A percentile compares a stretch with the other conserved stretches of the same genome.
These are phyloP conservation scores for Paramuricea clavata DNA, from an alignment of 92 coral and sea anemone genomes.

Conservation along the genomic window DNA sequence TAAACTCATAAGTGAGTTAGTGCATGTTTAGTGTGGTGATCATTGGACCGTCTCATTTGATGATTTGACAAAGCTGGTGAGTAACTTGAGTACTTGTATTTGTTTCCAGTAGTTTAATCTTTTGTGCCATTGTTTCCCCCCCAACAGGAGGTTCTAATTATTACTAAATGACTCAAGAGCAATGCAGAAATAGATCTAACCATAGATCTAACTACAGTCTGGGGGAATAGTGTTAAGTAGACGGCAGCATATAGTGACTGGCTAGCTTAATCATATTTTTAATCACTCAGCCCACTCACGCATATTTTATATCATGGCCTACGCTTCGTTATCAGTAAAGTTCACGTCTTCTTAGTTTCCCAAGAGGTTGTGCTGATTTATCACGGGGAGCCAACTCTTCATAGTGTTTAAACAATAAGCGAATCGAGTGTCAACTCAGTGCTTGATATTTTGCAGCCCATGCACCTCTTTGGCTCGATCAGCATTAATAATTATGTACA, in stretches of 20 bases:
- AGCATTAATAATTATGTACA: background rate
- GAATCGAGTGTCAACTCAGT: background rate
- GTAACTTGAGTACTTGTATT: no score
- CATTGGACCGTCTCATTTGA: background rate
- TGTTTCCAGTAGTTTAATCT: no score
- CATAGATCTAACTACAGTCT: no score
- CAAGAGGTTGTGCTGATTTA: background rate
- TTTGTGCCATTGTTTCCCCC: background rate
- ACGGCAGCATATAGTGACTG: background rate
- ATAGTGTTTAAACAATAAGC: background rate
- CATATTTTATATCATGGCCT: background rate
- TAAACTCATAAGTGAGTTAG: background rate
- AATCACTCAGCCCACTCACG: background rate
- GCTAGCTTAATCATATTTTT: background rate
- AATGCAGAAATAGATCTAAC: no score
- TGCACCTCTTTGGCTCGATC: background rate
- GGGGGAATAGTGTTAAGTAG: no score
- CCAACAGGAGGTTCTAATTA: background rate
- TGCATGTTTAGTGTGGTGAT: no score
- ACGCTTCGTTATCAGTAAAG: background rate
- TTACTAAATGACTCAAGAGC: no score
- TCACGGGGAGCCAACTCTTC: background rate
- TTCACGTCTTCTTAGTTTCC: background rate
- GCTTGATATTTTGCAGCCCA: background rate
- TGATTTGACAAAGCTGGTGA: no score